Percentiles rank a stretch among this genome's conserved stretches.
Evolutionary conservation across 2,113 vertebrate genomes (phyloP).

Genomic region (Pycnonotus jocosus): DNA sequence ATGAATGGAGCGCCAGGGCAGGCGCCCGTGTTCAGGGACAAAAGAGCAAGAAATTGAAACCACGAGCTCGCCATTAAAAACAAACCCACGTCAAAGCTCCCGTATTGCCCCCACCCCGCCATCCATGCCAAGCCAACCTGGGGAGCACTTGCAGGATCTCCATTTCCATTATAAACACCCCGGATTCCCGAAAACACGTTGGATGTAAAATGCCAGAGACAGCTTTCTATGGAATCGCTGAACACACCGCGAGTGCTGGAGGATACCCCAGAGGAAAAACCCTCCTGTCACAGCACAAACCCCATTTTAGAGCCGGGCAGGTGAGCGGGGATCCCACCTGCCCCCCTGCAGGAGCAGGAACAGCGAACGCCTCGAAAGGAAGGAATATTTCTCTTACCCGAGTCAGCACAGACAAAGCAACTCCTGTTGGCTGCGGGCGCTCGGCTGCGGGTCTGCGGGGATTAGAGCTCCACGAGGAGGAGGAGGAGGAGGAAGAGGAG

Average conservation of each 20-base stretch:
- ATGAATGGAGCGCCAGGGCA: neutral
- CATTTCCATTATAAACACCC: neutral
- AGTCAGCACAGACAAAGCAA: constrained; percentile 37
- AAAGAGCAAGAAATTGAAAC: neutral
- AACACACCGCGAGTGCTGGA: neutral
- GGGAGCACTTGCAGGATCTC: neutral
- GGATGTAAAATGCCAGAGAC: neutral
- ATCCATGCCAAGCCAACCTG: neutral
- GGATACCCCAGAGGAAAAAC: neutral
- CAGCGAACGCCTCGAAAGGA: neutral
- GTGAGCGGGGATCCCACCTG: neutral
- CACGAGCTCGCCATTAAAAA: neutral
- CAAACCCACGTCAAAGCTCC: neutral
- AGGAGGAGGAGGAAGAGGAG: constrained; percentile 57
- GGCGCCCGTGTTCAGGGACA: neutral
- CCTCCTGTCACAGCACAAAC: neutral
- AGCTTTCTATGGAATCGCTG: neutral
- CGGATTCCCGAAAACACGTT: neutral
- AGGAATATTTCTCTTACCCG: constrained; percentile 61
- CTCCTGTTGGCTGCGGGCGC: constrained; percentile 14
- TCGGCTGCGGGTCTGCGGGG: constrained; percentile 65
- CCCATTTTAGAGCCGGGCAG: rapidly evolving
- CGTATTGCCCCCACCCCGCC: neutral
- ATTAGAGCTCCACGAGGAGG: constrained; percentile 47
- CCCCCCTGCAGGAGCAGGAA: neutral